A percentile compares a stretch with the other conserved stretches of the same genome.
These are phyloP conservation scores for Netelia inedita DNA, from an alignment of 2,888 invertebrate genomes.

Conservation along the genomic window DNA sequence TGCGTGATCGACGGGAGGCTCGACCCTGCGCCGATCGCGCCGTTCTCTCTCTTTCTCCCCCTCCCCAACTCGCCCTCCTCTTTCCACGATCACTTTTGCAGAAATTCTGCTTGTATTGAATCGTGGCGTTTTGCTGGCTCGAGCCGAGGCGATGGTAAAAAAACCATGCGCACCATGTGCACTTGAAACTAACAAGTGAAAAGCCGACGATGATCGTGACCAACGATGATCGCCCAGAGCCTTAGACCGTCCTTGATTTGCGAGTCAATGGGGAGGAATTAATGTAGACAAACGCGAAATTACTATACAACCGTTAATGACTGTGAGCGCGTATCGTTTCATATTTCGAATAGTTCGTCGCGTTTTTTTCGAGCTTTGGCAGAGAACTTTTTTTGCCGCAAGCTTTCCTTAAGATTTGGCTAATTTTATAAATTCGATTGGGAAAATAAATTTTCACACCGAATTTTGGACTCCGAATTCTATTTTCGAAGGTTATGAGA, in stretches of 20 bases:
- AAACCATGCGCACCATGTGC: slow-evolving; percentile 36
- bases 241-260: slow-evolving; percentile 58
- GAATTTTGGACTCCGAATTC: too few relatives aligned
- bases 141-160: slow-evolving; percentile 58
- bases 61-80: neutral
- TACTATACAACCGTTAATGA: neutral
- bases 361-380: neutral
- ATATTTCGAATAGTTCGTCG: neutral
- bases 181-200: slow-evolving; percentile 63
- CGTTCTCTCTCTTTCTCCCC: slow-evolving; percentile 47
- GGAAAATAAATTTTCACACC: too few relatives aligned
- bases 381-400: neutral
- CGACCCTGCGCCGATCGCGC: slow-evolving; percentile 61
- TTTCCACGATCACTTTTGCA: neutral
- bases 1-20: slow-evolving; percentile 47
- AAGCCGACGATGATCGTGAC: slow-evolving; percentile 55
- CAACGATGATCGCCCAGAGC: slow-evolving; percentile 59
- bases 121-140: too few relatives aligned
- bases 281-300: neutral
- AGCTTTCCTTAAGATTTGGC: too few relatives aligned
- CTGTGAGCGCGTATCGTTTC: neutral
- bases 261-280: slow-evolving; percentile 10
- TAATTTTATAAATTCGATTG: too few relatives aligned
- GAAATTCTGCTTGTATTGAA: neutral
- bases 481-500: too few relatives aligned